Base-by-base conservation (phyloP, 2,113 vertebrate genomes). In the Podarcis cretensis region DNA sequence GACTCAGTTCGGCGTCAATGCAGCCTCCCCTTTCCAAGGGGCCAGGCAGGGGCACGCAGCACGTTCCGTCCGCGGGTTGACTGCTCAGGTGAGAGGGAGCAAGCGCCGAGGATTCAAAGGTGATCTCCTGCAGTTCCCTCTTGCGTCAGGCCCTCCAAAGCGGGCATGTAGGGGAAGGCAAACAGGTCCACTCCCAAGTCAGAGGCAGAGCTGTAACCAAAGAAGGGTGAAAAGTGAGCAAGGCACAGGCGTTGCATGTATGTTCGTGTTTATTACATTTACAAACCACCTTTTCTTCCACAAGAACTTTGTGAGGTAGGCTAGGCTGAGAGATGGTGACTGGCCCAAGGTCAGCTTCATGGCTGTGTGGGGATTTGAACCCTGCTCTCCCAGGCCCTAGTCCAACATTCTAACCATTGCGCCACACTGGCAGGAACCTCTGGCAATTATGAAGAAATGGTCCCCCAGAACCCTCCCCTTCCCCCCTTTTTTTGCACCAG, bases 131-230 rank as follows among this genome's bases (percentile, higher is more conserved):
- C 14, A n/a, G 73, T 5, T 76, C 16, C 32, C 48, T 66, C 40
- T 76, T n/a, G 59, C 21, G 23, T 48, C 37, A 54, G 30, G 12
- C 7, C 81, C 23, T 88, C 32, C 65, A 57, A 69, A 78, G 43
- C 3, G 76, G 77, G 57, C 43, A 78, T n/a, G 74, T 25, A 40
- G 13, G 40, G 14, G 73, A 83, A 3, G n/a, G 68, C 9, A n/a
- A n/a, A 81, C 48, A 54, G 32, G 35, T 32, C 27, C 79, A 23
- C 25, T 43, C 68, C 35, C 0, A 66, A 78, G 54, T 59, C 63
- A 35, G 27, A 63, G 48, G 37, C 20, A 43, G 32, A 65, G 63
- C 87, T 89, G 74, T 89, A 93, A 92, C 93, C 86, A 77, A 84
- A 54, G 88, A 92, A 90, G 88, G 82, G 91, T 71, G 84, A 66